Evolutionary conservation across 2,888 invertebrate species (phyloP), one percentile per base, ranked within the genome.

Genomic region (Graphium colonna): DNA sequence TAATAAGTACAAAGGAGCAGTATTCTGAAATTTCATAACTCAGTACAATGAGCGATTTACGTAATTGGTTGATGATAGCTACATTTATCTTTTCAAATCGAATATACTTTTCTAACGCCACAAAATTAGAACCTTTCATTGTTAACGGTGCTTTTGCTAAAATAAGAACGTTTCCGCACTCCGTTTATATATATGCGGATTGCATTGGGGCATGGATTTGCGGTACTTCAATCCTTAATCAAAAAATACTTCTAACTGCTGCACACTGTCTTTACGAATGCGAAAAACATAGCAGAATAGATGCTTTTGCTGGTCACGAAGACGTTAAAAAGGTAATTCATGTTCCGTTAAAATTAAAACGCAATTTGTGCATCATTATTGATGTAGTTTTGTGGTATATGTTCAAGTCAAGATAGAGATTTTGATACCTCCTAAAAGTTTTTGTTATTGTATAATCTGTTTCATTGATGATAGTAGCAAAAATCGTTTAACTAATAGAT

Each of bases 311-410:
- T n/a, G 57, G 65, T 5, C 56, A 55, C 38, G 57, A 52, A 3
- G 52, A 60, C 41, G 31, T 63, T 9, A 33, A 45, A 21, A 40
- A 57, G 60, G 65, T 64, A 51, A 47, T 15, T 9, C 3, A 41
- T 17, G n/a, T n/a, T n/a, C n/a, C n/a, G n/a, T n/a, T n/a, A n/a
- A n/a, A n/a, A n/a, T n/a, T n/a, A n/a, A n/a, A n/a, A n/a, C n/a
- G n/a, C n/a, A n/a, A n/a, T n/a, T n/a, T n/a, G n/a, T n/a, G n/a
- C n/a, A n/a, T n/a, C n/a, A n/a, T n/a, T n/a, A n/a, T n/a, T n/a
- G n/a, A n/a, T n/a, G n/a, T n/a, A n/a, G n/a, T n/a, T n/a, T n/a
- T n/a, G n/a, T n/a, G n/a, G n/a, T n/a, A n/a, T n/a, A n/a, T n/a
- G n/a, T n/a, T n/a, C n/a, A n/a, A n/a, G n/a, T n/a, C n/a, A n/a